Evolutionary conservation across 2,888 invertebrate genomes (phyloP).

Genomic region (Noctua janthina): DNA sequence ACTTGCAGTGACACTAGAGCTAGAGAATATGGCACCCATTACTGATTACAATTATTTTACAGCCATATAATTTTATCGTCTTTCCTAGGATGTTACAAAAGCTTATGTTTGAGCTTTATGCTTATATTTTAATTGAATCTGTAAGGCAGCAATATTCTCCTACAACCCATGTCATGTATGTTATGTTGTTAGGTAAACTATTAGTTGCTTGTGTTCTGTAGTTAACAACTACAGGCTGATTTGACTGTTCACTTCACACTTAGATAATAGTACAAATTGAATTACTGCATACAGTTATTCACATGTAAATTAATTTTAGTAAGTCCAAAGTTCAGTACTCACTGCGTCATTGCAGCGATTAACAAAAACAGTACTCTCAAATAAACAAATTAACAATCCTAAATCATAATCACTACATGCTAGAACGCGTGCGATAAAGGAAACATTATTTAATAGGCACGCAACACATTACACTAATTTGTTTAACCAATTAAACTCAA

Average conservation of each 20-base stretch:
- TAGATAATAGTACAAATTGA: not conserved
- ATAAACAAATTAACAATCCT: conserved; percentile 43
- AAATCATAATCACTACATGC: conserved; percentile 44
- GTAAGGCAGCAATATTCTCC: not conserved
- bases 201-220: conserved; percentile 3
- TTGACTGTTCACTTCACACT: conserved; percentile 36
- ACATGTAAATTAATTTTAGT: not conserved
- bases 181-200: not conserved
- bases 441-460: conserved; percentile 50
- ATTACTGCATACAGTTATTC: not conserved
- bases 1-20: not conserved
- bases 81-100: conserved; percentile 5
- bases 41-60: conserved; percentile 1
- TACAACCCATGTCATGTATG: not conserved
- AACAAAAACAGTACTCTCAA: conserved; percentile 14
- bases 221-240: conserved; percentile 6
- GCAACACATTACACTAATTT: conserved; percentile 58
- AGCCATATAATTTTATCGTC: conserved; percentile 1
- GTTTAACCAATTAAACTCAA: conserved; percentile 66
- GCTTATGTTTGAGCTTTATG: not conserved
- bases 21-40: not conserved
- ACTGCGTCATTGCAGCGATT: not conserved
- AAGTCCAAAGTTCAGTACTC: not conserved
- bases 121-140: conserved; percentile 21
- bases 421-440: conserved; percentile 41